Base-by-base conservation (phyloP, 1,140 invertebrate species). In the Spodoptera frugiperda region DNA sequence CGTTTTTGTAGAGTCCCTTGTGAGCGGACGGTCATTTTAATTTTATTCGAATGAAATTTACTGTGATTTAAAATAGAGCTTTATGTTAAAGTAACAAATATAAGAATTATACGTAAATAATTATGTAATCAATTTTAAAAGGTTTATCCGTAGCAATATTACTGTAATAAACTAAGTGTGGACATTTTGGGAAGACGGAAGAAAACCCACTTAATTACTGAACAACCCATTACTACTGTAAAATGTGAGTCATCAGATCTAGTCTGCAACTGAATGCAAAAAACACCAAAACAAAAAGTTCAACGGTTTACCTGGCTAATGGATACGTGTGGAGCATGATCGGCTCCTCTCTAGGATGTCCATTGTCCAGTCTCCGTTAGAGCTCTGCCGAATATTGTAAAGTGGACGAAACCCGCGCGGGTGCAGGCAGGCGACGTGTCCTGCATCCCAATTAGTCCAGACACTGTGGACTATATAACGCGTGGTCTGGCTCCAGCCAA, bases 301-400 rank as follows among this genome's bases (percentile, higher is more conserved):
- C 75, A 86, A 86, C 83, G 80, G 79, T 86, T 80, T 67, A 75
- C 80, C 84, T 80, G 67, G 67, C 83, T 80, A 78, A 63, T 74
- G 78, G 76, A 21, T 72, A 88, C 86, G 87, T 86, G 86, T 86
- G 46, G 77, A 77, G 84, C 82, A 87, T 87, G 76, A 61, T 72
- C 68, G 70, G 78, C 80, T 84, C 78, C 71, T 9, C 79, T 83
- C 82, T 89, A 87, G 83, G 88, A 89, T 87, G 85, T 86, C 85
- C 85, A 88, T 82, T 84, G 82, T 80, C 78, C 84, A 68, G 84
- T 91, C 91, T 92, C 91, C 89, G 91, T 88, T 80, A 87, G 85
- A 84, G 76, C 82, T 82, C 84, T 83, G 85, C 77, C 87, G 84
- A 89, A 88, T 82, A 79, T 82, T 85, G 89, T 89, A 87, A 89